Evolutionary conservation across 1,140 invertebrate species (phyloP).

Genomic region (Pteromalus puparum): DNA sequence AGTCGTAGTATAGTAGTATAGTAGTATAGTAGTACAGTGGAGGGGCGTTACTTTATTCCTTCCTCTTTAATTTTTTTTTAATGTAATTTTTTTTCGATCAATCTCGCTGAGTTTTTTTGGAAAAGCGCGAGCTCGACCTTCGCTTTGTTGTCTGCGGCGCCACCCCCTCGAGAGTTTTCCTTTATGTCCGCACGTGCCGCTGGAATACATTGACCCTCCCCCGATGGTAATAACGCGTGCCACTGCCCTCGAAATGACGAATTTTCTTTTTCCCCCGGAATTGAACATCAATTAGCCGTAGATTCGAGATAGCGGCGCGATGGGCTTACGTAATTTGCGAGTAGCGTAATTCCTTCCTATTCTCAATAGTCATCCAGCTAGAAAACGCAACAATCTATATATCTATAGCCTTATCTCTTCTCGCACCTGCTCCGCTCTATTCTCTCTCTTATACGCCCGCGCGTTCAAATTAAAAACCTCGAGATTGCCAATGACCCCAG

Average conservation of each 20-base stretch:
- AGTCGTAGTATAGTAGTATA: too few relatives aligned
- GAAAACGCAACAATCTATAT: too few relatives aligned
- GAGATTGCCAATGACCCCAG: neutral
- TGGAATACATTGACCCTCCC: neutral
- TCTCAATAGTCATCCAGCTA: too few relatives aligned
- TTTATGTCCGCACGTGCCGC: conserved; percentile 38
- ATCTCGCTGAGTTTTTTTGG: conserved; percentile 1
- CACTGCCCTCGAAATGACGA: neutral
- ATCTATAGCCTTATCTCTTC: too few relatives aligned
- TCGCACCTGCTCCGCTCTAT: too few relatives aligned
- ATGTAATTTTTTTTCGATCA: neutral
- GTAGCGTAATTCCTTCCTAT: too few relatives aligned
- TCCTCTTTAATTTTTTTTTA: neutral
- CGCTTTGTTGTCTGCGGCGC: too few relatives aligned
- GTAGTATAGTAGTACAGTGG: neutral
- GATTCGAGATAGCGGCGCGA: too few relatives aligned
- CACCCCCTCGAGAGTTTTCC: neutral
- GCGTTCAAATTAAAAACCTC: neutral
- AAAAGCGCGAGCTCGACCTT: neutral
- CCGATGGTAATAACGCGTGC: neutral
- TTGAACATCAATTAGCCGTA: too few relatives aligned
- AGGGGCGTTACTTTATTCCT: neutral
- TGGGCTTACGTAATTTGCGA: too few relatives aligned
- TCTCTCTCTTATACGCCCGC: too few relatives aligned
- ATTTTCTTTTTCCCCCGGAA: neutral